Evolutionary conservation across 2,797 vertebrate genomes (phyloP).

Genomic region (Hipposideros larvatus): DNA sequence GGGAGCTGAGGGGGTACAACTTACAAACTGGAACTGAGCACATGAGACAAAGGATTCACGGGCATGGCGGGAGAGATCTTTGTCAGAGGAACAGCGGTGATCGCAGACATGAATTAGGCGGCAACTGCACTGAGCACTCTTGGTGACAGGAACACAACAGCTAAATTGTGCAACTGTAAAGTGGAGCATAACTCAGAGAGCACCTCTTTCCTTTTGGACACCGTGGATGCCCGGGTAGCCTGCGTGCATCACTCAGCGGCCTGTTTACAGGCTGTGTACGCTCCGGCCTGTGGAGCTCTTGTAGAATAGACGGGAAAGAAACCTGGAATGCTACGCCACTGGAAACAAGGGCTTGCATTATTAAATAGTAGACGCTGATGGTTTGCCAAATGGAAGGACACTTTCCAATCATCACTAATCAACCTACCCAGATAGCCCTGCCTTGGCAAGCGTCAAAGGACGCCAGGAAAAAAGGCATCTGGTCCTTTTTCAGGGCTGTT

Average conservation of each 20-base stretch:
- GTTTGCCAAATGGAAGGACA: background rate
- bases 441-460: background rate
- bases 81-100: conserved; percentile 61
- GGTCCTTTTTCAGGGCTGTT: background rate
- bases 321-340: background rate
- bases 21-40: conserved; percentile 45
- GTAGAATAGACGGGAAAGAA: background rate
- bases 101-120: conserved; percentile 59
- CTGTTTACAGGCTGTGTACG: background rate
- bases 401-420: background rate
- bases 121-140: background rate
- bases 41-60: background rate
- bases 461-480: background rate
- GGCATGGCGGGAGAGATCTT: conserved; percentile 50
- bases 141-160: conserved; percentile 58
- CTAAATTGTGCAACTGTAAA: conserved; percentile 29
- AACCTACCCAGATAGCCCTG: background rate
- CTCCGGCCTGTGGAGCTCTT: background rate
- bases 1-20: conserved; percentile 41
- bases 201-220: background rate
- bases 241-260: background rate
- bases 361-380: background rate
- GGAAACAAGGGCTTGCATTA: background rate
- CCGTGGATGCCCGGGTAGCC: background rate
- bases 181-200: conserved; percentile 14